phyloP scores from a whole-genome alignment of 2,888 invertebrate species.

The Caprella mutica region DNA sequence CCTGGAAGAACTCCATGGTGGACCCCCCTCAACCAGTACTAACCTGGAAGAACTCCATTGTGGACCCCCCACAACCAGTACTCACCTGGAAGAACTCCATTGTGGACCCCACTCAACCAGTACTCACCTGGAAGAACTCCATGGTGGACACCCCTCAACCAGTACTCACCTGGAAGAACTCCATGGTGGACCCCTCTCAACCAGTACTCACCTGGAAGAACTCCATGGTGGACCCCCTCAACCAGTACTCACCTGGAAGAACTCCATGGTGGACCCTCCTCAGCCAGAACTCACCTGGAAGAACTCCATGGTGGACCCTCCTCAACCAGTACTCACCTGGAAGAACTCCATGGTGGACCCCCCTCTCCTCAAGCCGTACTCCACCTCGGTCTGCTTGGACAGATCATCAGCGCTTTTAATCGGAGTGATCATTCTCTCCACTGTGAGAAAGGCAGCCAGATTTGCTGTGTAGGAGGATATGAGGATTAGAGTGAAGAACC shows the following conservation, averaged over 20 bases:
- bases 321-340: slow-evolving; percentile 54
- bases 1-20: slow-evolving; percentile 94
- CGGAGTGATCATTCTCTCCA: slow-evolving; percentile 88
- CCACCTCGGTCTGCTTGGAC: slow-evolving; percentile 81
- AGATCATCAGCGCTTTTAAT: slow-evolving; percentile 93
- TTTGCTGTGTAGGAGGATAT: slow-evolving; percentile 99
- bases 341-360: slow-evolving; percentile 98
- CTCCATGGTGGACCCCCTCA: too few relatives aligned
- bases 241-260: too few relatives aligned
- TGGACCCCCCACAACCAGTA: too few relatives aligned
- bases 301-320: too few relatives aligned
- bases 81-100: too few relatives aligned
- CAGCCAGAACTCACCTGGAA: too few relatives aligned
- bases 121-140: slow-evolving; percentile 83
- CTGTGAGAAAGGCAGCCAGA: slow-evolving; percentile 93
- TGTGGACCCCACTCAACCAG: too few relatives aligned
- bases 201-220: too few relatives aligned
- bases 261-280: too few relatives aligned
- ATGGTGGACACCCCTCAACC: slow-evolving; percentile 89
- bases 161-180: too few relatives aligned
- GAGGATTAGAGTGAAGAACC: slow-evolving; percentile 98
- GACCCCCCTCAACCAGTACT: slow-evolving; percentile 87
- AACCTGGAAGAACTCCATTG: too few relatives aligned
- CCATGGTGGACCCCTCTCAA: too few relatives aligned
- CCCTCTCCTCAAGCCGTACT: slow-evolving; percentile 83